phyloP scores from a whole-genome alignment of 2,113 vertebrate genomes.

The Sarotherodon lohbergeri region DNA sequence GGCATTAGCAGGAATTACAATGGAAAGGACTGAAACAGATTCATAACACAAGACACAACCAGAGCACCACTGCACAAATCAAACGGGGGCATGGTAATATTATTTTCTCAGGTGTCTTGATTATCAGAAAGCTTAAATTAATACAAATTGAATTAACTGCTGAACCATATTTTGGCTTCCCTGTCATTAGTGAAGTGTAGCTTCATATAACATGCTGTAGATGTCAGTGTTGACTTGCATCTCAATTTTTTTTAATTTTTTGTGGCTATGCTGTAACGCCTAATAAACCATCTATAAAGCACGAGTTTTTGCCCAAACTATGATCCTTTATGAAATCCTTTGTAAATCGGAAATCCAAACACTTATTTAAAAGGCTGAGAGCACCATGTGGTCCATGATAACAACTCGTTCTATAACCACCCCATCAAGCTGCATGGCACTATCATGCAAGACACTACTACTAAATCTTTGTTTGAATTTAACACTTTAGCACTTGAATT shows the following conservation, averaged over 20 bases:
- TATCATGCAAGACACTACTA: background rate
- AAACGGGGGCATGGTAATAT: background rate
- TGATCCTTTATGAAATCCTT: background rate
- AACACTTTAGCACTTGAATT: background rate
- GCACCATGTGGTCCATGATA: background rate
- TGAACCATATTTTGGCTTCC: background rate
- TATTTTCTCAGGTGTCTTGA: background rate
- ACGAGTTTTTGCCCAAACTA: background rate
- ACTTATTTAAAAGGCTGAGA: background rate
- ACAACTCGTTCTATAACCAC: background rate
- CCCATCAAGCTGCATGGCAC: background rate
- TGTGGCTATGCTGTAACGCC: background rate
- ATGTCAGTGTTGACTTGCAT: constrained; percentile 45
- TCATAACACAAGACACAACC: background rate
- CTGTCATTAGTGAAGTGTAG: background rate
- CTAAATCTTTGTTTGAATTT: background rate
- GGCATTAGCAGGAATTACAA: background rate
- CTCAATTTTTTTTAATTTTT: background rate
- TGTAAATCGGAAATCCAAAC: background rate
- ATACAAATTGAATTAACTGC: background rate
- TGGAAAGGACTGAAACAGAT: background rate
- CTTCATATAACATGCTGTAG: constrained; percentile 27
- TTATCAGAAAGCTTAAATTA: background rate
- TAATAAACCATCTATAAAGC: background rate
- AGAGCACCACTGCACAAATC: background rate